Base-by-base conservation (phyloP, 2,797 vertebrate genomes). In the Euphonia xanthogaster region DNA sequence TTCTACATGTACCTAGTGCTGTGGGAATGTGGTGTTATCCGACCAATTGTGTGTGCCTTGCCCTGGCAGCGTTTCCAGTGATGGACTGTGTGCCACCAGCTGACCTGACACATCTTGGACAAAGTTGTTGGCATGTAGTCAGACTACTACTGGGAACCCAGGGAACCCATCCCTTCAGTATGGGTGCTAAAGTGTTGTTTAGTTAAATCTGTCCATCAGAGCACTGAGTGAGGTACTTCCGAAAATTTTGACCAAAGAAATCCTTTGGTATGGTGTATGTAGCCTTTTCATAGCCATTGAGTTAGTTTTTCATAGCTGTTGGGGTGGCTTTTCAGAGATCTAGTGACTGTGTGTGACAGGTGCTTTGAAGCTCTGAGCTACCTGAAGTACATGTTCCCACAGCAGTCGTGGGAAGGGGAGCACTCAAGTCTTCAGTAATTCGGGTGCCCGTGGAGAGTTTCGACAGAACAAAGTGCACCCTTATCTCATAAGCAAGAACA, bases 381-480 rank as follows among this genome's bases (percentile, higher is more conserved):
- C 31, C 13, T 81, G 40, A 88, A 78, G 18, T 44, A 15, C 0
- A 0, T 53, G 15, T 80, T 90, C 39, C 62, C 10, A 6, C n/a
- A 16, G 31, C 23, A 72, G 18, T 6, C 1, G 1, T 72, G 62
- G 44, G 62, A 86, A 66, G 6, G 14, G 31, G 22, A 84, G 5
- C 6, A 3, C 40, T 70, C 25, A 33, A 51, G n/a, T n/a, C 45
- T 83, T 73, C 85, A 77, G 58, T 70, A 81, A 58, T 39, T 73
- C 2, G 2, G 4, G 11, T 4, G 5, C 28, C 18, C 27, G 27
- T 30, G 20, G 54, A 73, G 33, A 71, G 48, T 80, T 90, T 72
- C 2, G 0, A 72, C 24, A 73, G 66, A 81, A 35, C 0, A 0
- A 81, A 90, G 57, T 22, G 9, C 12, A 2, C 20, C 28, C 10